Percentiles rank a stretch among this genome's conserved stretches.
phyloP scores from a whole-genome alignment of 2,113 vertebrate species.

The Amphiprion ocellaris region DNA sequence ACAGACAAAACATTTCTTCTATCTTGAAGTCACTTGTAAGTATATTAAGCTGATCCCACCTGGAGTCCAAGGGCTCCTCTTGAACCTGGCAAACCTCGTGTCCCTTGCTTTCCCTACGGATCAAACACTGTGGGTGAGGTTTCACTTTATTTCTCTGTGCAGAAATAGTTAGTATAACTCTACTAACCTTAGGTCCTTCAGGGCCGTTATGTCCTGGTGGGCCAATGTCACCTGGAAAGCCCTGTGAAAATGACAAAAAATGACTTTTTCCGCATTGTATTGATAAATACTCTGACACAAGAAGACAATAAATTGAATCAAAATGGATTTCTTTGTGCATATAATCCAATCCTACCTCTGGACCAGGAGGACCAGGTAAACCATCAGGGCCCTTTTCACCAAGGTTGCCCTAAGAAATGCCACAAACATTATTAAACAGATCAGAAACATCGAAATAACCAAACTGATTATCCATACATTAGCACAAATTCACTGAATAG shows the following conservation, averaged over 20 bases:
- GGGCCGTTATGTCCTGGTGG: conserved; percentile 94
- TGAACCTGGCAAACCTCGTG: conserved; percentile 92
- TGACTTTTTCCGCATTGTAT: not conserved
- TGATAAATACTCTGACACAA: not conserved
- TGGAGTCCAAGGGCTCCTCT: conserved; percentile 89
- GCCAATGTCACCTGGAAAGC: conserved; percentile 96
- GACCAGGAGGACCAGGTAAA: conserved; percentile 89
- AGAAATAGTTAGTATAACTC: not conserved
- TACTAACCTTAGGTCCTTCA: conserved; percentile 93
- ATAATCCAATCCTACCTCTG: conserved; percentile 85
- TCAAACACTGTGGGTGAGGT: conserved; percentile 22
- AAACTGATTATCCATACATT: no score
- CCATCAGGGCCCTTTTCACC: conserved; percentile 92
- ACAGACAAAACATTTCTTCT: not conserved
- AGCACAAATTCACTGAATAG: not conserved
- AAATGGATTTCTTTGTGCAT: not conserved
- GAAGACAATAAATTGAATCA: not conserved
- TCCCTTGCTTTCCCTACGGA: conserved; percentile 91
- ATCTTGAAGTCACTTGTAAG: conserved; percentile 14
- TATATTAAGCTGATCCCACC: conserved; percentile 81
- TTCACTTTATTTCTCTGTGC: not conserved
- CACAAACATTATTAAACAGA: not conserved
- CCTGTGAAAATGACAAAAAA: conserved; percentile 78
- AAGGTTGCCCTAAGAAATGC: conserved; percentile 86
- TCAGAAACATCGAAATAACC: not conserved